Base-by-base conservation (phyloP, 1,140 invertebrate species). In the Cotesia typhae region DNA sequence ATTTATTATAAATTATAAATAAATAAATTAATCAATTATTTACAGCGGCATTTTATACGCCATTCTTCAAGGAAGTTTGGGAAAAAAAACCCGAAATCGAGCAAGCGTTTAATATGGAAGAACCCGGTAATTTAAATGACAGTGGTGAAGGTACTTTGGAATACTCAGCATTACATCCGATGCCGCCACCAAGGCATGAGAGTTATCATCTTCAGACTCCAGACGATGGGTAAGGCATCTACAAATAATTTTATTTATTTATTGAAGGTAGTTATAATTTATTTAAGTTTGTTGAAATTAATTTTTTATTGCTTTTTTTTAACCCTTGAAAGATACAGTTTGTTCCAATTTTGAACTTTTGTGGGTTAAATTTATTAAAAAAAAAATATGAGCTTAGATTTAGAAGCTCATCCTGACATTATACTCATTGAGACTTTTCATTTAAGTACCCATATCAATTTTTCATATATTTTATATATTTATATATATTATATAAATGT, bases 41-140 rank as follows among this genome's bases (percentile, higher is more conserved):
- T 90, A 3, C 84, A 96, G 95, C 95, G 80, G 95, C 95, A 53
- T 97, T 97, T 86, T 98, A 96, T 84, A 96, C 94, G 60, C 96
- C 95, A 65, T 98, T 99, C 87, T 96, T 98, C 86, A 96, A 96
- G 84, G 95, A 96, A 85, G 95, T 96, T 12, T 97, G 95, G 95
- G 95, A 97, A 79, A 94, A 96, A 78, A 97, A 98, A 79, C 94
- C 95, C 41, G 95, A 97, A 87, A 97, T 97, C 70, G 96, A 98
- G 82, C 94, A 95, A 82, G 94, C 94, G 1, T 95, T 97, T 85
- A 93, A 95, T 80, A 92, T 97, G 90, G 95, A 96, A 85, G 94
- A 94, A 84, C 90, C 90, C 51, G 82, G 85, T 4, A 88, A 89
- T 75, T 83, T 91, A 38, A 90, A 90, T 76, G 90, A 91, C 80